Evolutionary conservation across 1,140 invertebrate species (phyloP), one percentile per base, ranked within the genome.

Genomic region (Atopsyche davidsoni): DNA sequence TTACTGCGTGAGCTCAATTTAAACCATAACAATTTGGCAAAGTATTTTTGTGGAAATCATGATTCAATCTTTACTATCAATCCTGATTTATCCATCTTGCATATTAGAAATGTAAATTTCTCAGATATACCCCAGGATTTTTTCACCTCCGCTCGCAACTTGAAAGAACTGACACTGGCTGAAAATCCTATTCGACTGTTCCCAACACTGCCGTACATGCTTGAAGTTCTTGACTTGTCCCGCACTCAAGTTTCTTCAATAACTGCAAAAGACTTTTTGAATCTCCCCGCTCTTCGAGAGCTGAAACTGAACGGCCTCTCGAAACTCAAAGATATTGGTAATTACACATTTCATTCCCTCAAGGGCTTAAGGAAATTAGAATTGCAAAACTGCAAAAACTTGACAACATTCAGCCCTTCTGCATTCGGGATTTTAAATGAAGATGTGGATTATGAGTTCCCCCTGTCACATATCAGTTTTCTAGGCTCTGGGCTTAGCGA

Each of bases 1-100:
- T 64, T 65, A 55, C 60, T 79, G 35, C 60, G 63, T 2, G 65
- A 69, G 48, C 63, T 79, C 7, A 63, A 74, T 45, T 57, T 79
- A 21, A 63, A 70, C 44, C 59, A 68, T 31, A 74, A 74, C 18
- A 43, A 67, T 18, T 58, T 74, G 11, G 69, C 69, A 22, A 45
- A 47, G 3, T 52, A n/a, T 53, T 17, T 43, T 58, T 16, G 19
- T 31, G 10, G n/a, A n/a, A n/a, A n/a, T n/a, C n/a, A n/a, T n/a
- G n/a, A n/a, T n/a, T n/a, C n/a, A n/a, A n/a, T n/a, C n/a, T n/a
- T n/a, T n/a, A n/a, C n/a, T n/a, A n/a, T n/a, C n/a, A n/a, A n/a
- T n/a, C n/a, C n/a, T n/a, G n/a, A n/a, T n/a, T n/a, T n/a, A n/a
- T n/a, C n/a, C n/a, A n/a, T 40, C 4, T 41, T 74, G 22, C 65